Percentiles rank a stretch among this genome's conserved stretches.
These are phyloP conservation scores for Protobothrops mucrosquamatus DNA, from an alignment of 2,113 vertebrate genomes.

Conservation along the genomic window DNA sequence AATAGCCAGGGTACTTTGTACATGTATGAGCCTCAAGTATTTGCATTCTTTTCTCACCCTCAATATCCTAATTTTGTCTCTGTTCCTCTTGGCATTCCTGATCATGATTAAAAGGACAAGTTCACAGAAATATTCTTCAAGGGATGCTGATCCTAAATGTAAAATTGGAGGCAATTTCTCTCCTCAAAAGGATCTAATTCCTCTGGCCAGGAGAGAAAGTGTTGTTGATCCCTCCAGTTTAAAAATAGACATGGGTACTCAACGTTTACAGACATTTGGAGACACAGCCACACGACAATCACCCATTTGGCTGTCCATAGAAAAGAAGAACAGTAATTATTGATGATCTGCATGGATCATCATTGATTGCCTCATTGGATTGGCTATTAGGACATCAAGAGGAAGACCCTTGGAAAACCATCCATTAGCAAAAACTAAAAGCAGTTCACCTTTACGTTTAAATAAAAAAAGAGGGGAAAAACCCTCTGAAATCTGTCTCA, in stretches of 20 bases:
- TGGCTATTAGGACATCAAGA: slow-evolving; percentile 22
- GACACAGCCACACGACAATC: slow-evolving; percentile 48
- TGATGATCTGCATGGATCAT: background rate
- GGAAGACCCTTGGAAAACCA: slow-evolving; percentile 27
- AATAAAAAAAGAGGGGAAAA: background rate
- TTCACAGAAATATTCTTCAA: background rate
- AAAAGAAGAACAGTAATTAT: slow-evolving; percentile 54
- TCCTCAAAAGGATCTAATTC: slow-evolving; percentile 31
- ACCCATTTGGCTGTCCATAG: slow-evolving; percentile 47
- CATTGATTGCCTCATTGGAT: slow-evolving; percentile 44
- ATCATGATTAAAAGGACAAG: background rate
- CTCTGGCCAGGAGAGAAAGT: slow-evolving; percentile 13
- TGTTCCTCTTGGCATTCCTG: background rate
- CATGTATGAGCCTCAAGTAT: too few relatives aligned
- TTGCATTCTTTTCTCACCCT: too few relatives aligned
- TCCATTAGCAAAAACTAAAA: slow-evolving; percentile 1
- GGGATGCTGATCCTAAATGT: background rate
- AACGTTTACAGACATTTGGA: slow-evolving; percentile 47
- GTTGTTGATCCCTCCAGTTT: slow-evolving; percentile 46
- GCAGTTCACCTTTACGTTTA: background rate
- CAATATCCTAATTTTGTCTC: background rate
- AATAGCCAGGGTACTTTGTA: too few relatives aligned
- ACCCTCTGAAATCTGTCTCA: background rate
- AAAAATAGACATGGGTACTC: slow-evolving; percentile 55
- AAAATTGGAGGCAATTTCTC: background rate